Evolutionary conservation across 23 tunicate genomes (phyloP).

Genomic region (Phallusia fumigata): DNA sequence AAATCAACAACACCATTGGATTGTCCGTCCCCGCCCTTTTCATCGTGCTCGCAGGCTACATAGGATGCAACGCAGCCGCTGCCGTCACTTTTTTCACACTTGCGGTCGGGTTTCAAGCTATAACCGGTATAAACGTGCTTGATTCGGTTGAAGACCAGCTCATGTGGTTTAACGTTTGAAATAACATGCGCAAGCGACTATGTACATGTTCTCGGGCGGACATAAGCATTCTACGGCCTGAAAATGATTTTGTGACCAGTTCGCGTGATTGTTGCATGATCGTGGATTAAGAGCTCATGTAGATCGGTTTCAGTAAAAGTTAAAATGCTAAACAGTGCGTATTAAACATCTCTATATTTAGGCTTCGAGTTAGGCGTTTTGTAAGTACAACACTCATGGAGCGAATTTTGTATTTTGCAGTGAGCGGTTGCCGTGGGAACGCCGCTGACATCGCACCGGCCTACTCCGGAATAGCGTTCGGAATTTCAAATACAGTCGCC

Average conservation of each 20-base stretch:
- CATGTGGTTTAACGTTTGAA: no score
- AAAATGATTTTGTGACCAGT: not conserved
- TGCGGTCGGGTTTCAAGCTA: not conserved
- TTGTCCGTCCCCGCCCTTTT: slow-evolving; percentile 46
- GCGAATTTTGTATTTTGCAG: not conserved
- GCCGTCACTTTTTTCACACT: slow-evolving; percentile 38
- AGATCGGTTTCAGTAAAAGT: no score
- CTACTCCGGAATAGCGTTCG: not conserved
- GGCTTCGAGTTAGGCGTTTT: not conserved
- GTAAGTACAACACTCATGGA: not conserved
- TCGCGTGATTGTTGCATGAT: no score
- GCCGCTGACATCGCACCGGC: slow-evolving; percentile 13
- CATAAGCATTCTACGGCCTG: not conserved
- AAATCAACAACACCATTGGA: slow-evolving; percentile 63
- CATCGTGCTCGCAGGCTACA: slow-evolving; percentile 60
- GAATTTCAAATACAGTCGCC: slow-evolving; percentile 10
- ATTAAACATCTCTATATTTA: not conserved
- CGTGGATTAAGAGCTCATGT: no score
- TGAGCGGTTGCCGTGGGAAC: not conserved
- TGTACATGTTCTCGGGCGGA: not conserved
- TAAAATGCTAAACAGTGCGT: not conserved
- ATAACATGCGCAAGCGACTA: not conserved
- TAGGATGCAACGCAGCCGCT: slow-evolving; percentile 47
- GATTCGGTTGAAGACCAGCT: no score
- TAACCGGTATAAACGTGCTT: not conserved